These are phyloP conservation scores for Polydrusus tereticollis DNA, from an alignment of 2,888 invertebrate species.

Conservation along the genomic window DNA sequence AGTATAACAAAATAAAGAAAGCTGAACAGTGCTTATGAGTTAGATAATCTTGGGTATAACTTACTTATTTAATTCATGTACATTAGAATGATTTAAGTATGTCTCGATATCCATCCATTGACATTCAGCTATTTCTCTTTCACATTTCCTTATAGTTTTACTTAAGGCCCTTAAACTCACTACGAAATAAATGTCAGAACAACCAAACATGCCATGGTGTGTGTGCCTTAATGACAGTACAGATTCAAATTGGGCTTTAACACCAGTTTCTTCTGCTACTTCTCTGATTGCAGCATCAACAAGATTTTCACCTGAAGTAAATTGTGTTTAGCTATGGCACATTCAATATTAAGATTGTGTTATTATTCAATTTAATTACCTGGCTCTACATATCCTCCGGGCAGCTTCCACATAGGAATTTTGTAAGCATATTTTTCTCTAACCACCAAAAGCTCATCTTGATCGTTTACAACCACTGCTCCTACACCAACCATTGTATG, in stretches of 20 bases:
- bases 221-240: constrained; percentile 84
- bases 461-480: constrained; percentile 85
- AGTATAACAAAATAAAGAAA: too few species aligned
- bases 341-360: neutral
- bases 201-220: constrained; percentile 81
- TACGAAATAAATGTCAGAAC: constrained; percentile 90
- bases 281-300: constrained; percentile 87
- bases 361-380: constrained; percentile 67
- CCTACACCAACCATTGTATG: constrained; percentile 89
- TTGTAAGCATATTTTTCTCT: constrained; percentile 76
- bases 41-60: neutral
- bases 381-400: constrained; percentile 92
- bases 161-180: constrained; percentile 78
- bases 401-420: constrained; percentile 85
- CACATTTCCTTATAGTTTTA: constrained; percentile 76
- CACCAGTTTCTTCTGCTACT: constrained; percentile 91
- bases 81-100: constrained; percentile 78
- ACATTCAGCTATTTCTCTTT: constrained; percentile 82
- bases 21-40: too few species aligned
- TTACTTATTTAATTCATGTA: constrained; percentile 75
- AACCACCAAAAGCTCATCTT: constrained; percentile 84
- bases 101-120: constrained; percentile 87
- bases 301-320: constrained; percentile 80
- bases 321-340: too few species aligned
- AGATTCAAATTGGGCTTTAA: constrained; percentile 81